Evolutionary conservation across 2,888 invertebrate species (phyloP).

Genomic region (Spisula subtruncata): DNA sequence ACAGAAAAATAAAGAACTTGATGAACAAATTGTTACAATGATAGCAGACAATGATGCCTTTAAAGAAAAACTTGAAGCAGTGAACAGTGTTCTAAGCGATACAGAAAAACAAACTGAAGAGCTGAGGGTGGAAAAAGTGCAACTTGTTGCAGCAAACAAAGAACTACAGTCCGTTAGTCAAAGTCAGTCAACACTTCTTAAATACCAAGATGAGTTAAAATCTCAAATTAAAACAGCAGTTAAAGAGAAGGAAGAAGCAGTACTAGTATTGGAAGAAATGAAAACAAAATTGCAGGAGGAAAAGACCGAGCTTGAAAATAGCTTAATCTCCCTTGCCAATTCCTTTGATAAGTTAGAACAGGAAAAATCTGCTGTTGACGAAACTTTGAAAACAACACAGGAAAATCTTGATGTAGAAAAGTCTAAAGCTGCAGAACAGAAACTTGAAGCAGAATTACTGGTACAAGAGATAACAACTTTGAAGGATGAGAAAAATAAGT

Average conservation of each 20-base stretch:
- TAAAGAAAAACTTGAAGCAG: background rate
- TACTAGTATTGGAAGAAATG: constrained; percentile 33
- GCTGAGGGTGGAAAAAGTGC: constrained; percentile 5
- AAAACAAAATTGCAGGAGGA: constrained; percentile 37
- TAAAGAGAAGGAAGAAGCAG: constrained; percentile 28
- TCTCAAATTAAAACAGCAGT: background rate
- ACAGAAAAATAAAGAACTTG: constrained; percentile 26
- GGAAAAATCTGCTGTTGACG: constrained; percentile 2
- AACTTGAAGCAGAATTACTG: constrained; percentile 30
- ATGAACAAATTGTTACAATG: background rate
- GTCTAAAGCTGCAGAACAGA: constrained; percentile 14
- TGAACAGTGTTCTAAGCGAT: background rate
- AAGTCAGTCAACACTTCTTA: constrained; percentile 2
- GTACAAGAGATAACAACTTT: constrained; percentile 25
- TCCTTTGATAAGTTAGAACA: constrained; percentile 49
- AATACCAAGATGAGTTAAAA: constrained; percentile 26
- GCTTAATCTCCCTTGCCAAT: constrained; percentile 53
- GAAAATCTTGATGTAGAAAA: constrained; percentile 5
- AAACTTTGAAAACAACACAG: background rate
- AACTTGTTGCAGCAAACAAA: constrained; percentile 29
- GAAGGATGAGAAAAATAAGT: constrained; percentile 46
- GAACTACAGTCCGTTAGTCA: background rate
- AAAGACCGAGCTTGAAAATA: constrained; percentile 61
- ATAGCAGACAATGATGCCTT: constrained; percentile 20
- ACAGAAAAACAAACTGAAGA: background rate